Conservation (phyloP, 2,888 invertebrate species). For the Rhimphoctona megacephalus region DNA sequence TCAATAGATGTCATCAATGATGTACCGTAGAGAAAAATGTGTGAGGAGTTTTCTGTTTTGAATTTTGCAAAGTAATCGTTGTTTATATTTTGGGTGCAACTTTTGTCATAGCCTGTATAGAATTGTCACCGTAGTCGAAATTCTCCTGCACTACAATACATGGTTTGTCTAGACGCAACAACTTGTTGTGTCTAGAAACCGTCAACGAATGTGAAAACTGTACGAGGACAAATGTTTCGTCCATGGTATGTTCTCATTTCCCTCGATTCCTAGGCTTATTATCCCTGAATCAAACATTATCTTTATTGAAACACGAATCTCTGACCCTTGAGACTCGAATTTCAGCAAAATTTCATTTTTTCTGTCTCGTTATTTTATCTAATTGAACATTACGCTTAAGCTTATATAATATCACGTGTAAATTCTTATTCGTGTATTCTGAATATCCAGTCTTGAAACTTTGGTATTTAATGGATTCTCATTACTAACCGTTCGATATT, state of each 20-base stretch:
- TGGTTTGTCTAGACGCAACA: conserved; percentile 48
- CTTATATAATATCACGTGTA: not conserved
- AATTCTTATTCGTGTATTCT: not conserved
- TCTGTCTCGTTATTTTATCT: not conserved
- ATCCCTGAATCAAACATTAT: not conserved
- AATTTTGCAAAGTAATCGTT: not conserved
- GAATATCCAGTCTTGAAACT: not conserved
- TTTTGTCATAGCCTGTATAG: not conserved
- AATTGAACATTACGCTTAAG: not conserved
- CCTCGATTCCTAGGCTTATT: conserved; percentile 32
- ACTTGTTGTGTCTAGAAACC: conserved; percentile 44
- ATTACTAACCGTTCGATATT: not conserved
- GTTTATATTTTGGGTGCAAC: not conserved
- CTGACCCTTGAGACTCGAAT: not conserved
- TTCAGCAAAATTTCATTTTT: not conserved
- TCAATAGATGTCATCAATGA: too few relatives aligned
- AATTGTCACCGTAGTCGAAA: not conserved
- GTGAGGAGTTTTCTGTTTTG: too few relatives aligned
- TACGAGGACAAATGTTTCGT: conserved; percentile 10
- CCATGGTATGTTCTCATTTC: conserved; percentile 8
- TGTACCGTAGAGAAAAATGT: too few relatives aligned
- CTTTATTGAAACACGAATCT: not conserved
- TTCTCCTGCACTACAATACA: not conserved
- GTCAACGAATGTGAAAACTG: conserved; percentile 5
- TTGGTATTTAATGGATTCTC: not conserved